Evolutionary conservation across 2,888 invertebrate species (phyloP).

Genomic region (Platynereis dumerilii): DNA sequence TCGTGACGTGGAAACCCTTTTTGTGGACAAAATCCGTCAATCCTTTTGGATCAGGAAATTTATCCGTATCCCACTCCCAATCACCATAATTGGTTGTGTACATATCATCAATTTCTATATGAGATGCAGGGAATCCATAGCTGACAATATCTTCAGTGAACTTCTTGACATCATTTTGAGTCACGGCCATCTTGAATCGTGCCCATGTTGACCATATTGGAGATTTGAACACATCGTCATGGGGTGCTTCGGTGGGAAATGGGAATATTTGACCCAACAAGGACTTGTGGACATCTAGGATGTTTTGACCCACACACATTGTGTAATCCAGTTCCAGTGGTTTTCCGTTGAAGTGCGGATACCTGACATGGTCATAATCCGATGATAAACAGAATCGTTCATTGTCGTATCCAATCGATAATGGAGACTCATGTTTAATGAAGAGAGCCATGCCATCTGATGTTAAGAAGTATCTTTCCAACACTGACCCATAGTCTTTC

Average conservation of each 20-base stretch:
- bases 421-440: conserved; percentile 71
- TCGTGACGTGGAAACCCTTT: conserved; percentile 71
- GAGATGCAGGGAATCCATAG: conserved; percentile 42
- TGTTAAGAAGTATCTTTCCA: conserved; percentile 69
- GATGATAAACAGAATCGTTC: conserved; percentile 50
- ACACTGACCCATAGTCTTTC: conserved; percentile 54
- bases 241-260: conserved; percentile 11
- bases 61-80: conserved; percentile 71
- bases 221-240: conserved; percentile 8
- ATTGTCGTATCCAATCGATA: conserved; percentile 80
- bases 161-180: conserved; percentile 17
- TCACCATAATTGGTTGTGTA: conserved; percentile 86
- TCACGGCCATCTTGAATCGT: conserved; percentile 73
- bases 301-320: conserved; percentile 8
- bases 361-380: neutral
- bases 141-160: conserved; percentile 41
- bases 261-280: conserved; percentile 7
- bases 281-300: conserved; percentile 1
- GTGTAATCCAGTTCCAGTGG: conserved; percentile 10
- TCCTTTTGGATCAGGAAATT: conserved; percentile 73
- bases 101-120: conserved; percentile 76
- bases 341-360: neutral
- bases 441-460: conserved; percentile 75
- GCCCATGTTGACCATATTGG: conserved; percentile 91
- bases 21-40: conserved; percentile 66